phyloP scores from a whole-genome alignment of 2,888 invertebrate genomes.

The Eupithecia inturbata region DNA sequence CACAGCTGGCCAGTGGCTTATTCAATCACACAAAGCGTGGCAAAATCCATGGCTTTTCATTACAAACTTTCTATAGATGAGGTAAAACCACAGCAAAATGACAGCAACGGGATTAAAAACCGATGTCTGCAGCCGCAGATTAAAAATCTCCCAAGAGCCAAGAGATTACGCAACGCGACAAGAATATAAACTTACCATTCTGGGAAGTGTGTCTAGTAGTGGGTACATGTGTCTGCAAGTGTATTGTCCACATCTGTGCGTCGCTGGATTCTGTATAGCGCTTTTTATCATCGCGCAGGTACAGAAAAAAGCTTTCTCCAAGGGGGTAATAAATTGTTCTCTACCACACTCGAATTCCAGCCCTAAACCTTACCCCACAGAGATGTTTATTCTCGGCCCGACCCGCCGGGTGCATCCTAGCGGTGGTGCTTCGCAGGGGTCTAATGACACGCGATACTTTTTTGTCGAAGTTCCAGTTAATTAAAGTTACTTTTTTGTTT shows the following conservation, averaged over 20 bases:
- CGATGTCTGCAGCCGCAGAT: slow-evolving; percentile 34
- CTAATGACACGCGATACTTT: slow-evolving; percentile 76
- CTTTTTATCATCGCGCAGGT: slow-evolving; percentile 75
- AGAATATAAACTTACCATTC: slow-evolving; percentile 39
- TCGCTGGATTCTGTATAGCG: slow-evolving; percentile 36
- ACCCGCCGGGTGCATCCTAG: slow-evolving; percentile 32
- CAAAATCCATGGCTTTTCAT: not conserved
- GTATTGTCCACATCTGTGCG: slow-evolving; percentile 55
- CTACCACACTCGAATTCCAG: slow-evolving; percentile 40
- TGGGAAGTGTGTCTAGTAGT: too few relatives aligned
- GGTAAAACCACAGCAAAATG: slow-evolving; percentile 26
- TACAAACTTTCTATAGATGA: slow-evolving; percentile 7
- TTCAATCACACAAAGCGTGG: not conserved
- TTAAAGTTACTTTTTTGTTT: slow-evolving; percentile 63
- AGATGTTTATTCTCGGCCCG: slow-evolving; percentile 11
- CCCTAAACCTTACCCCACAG: slow-evolving; percentile 26
- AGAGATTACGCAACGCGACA: slow-evolving; percentile 53
- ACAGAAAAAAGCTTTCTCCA: slow-evolving; percentile 63
- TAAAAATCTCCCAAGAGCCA: slow-evolving; percentile 35
- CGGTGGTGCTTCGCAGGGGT: slow-evolving; percentile 62
- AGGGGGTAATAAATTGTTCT: slow-evolving; percentile 62
- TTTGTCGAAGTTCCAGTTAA: slow-evolving; percentile 67
- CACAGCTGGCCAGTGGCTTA: not conserved
- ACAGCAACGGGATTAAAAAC: slow-evolving; percentile 35
- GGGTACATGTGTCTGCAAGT: slow-evolving; percentile 59